phyloP scores from a whole-genome alignment of 37 sponge, comb jelly and placozoan genomes.

The Mnemiopsis leidyi region DNA sequence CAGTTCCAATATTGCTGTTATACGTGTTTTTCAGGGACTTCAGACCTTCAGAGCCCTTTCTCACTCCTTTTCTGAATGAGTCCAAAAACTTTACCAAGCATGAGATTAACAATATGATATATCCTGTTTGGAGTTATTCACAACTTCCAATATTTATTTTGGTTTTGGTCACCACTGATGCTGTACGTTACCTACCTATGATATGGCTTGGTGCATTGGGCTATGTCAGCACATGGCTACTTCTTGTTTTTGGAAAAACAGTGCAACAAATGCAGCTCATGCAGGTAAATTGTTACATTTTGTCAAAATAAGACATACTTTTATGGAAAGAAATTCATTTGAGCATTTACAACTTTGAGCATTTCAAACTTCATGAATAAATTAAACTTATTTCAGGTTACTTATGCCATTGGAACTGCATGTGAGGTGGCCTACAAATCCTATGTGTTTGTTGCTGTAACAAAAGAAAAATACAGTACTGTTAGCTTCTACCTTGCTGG shows the following conservation, averaged over 20 bases:
- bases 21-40: conserved; percentile 62
- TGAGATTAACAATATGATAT: conserved; percentile 55
- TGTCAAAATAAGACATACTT: neutral
- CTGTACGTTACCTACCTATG: conserved; percentile 1
- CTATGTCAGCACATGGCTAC: conserved; percentile 21
- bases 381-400: conserved; percentile 58
- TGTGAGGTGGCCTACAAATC: conserved; percentile 62
- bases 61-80: conserved; percentile 40
- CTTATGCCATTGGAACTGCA: conserved; percentile 61
- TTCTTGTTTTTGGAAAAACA: conserved; percentile 48
- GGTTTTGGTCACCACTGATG: conserved; percentile 16
- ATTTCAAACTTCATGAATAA: neutral
- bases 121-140: conserved; percentile 61
- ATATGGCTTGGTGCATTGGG: conserved; percentile 57
- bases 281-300: conserved; percentile 2
- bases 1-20: neutral
- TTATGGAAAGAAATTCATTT: too few relatives aligned
- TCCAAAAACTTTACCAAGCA: conserved; percentile 10
- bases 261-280: conserved; percentile 28
- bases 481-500: conserved; percentile 24
- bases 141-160: conserved; percentile 1
- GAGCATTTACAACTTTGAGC: too few relatives aligned
- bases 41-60: conserved; percentile 46
- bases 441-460: conserved; percentile 51
- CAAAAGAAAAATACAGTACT: conserved; percentile 35